Evolutionary conservation across 1,140 invertebrate genomes (phyloP), one percentile per base, ranked within the genome.

Genomic region (Calephelis virginiensis): DNA sequence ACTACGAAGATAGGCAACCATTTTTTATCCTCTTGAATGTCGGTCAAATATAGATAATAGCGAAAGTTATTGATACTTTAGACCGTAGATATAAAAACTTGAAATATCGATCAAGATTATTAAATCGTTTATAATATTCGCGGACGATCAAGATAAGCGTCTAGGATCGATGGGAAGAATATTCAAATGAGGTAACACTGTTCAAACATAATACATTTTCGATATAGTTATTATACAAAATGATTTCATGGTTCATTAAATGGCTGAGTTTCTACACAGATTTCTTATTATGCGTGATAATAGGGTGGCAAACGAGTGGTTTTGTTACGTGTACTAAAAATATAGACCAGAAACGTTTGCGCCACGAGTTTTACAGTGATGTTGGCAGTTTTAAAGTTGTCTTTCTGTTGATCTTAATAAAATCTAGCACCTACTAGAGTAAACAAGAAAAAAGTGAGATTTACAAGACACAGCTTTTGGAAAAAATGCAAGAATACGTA

Each of bases 241-340:
- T 68, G 47, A 65, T 59, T 72, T 68, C 66, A 68, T 71, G 66
- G 65, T 64, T 72, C 68, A 75, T 75, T 77, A 67, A 46, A 65
- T 60, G 63, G 61, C 59, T 48, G 49, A 63, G 66, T 70, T 69
- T 71, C 64, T 63, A 72, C 60, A 5, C 17, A 53, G 9, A 10
- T 28, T 53, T 13, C 28, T 28, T 28, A 28, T 17, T 17, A 53
- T 28, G 28, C 28, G 28, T 28, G 28, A 28, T 28, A 28, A 28
- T 28, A 28, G 28, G 28, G 28, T 28, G 28, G 1, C 28, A 28
- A 3, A 28, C 1, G 28, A 28, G 28, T 28, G 28, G 28, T 28
- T 2, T 2, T 3, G 28, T 28, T 28, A 28, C 28, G 1, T 28
- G 28, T 28, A 28, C 28, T 28, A 28, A 28, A 17, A 28, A 28